Evolutionary conservation across 2,113 vertebrate species (phyloP).

Genomic region (Australoheros scitulus): DNA sequence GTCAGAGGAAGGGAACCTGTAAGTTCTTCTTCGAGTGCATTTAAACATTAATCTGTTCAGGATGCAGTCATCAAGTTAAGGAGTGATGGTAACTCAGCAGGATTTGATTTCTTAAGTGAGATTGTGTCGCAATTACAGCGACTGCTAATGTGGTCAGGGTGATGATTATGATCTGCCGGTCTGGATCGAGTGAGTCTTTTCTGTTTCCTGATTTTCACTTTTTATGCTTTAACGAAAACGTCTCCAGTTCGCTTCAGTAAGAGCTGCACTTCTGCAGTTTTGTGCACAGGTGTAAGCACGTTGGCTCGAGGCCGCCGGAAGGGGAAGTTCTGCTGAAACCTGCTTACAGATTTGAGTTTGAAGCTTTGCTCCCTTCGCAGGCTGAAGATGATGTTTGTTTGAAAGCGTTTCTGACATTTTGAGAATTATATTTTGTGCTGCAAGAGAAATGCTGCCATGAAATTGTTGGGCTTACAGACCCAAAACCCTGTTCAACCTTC

Average conservation of each 20-base stretch:
- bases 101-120: background rate
- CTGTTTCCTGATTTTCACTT: background rate
- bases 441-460: constrained; percentile 30
- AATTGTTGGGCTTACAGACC: constrained; percentile 11
- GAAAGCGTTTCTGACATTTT: constrained; percentile 36
- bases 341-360: constrained; percentile 5
- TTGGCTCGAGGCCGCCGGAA: background rate
- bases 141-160: background rate
- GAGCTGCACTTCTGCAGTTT: background rate
- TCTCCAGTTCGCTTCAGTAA: background rate
- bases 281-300: background rate
- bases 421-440: constrained; percentile 44
- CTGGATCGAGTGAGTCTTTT: background rate
- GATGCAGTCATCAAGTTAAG: background rate
- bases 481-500: constrained; percentile 34
- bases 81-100: background rate
- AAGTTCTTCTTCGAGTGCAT: background rate
- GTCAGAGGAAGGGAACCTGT: background rate
- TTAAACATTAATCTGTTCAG: background rate
- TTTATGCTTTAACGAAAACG: background rate
- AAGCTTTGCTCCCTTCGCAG: constrained; percentile 2
- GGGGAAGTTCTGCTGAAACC: constrained; percentile 2
- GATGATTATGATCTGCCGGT: background rate
- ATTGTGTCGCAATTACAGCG: background rate
- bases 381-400: constrained; percentile 27